Evolutionary conservation across 2,888 invertebrate species (phyloP), one percentile per base, ranked within the genome.

Genomic region (Pristionchus fissidentatus): DNA sequence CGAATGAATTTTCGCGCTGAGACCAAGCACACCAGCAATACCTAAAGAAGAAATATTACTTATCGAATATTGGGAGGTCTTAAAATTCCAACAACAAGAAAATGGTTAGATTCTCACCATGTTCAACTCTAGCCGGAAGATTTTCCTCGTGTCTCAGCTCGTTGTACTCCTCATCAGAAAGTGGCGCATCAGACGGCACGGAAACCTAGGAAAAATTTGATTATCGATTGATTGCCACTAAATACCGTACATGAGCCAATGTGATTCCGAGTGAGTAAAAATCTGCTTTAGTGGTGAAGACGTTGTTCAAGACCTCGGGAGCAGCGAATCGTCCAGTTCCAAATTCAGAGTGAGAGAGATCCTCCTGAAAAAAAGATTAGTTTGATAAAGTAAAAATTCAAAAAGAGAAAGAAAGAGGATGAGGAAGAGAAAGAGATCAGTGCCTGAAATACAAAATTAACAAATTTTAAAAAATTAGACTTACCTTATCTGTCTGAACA

Each of bases 181-280:
- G 15, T 41, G 70, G 26, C 41, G 38, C 70, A 70, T 70, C 70
- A n/a, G 70, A 22, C n/a, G 41, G 70, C n/a, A 35, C 38, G 1
- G 70, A 41, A 19, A 70, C 41, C 70, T 70, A 41, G 43, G 41
- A 70, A 70, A 70, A n/a, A n/a, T n/a, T n/a, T n/a, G n/a, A n/a
- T n/a, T n/a, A n/a, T n/a, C n/a, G n/a, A n/a, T n/a, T n/a, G n/a
- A n/a, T n/a, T n/a, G n/a, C n/a, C n/a, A n/a, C n/a, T n/a, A n/a
- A n/a, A n/a, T n/a, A n/a, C n/a, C n/a, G n/a, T n/a, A n/a, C n/a
- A n/a, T n/a, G n/a, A n/a, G n/a, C n/a, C n/a, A n/a, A n/a, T 3
- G 70, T 41, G 26, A 70, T 70, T 70, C n/a, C 70, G 4, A 70
- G 70, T 10, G 70, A 70, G 43, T 41, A 70, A 70, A 70, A 22